phyloP scores from a whole-genome alignment of 2,113 vertebrate genomes.

The Telmatochromis sp. region DNA sequence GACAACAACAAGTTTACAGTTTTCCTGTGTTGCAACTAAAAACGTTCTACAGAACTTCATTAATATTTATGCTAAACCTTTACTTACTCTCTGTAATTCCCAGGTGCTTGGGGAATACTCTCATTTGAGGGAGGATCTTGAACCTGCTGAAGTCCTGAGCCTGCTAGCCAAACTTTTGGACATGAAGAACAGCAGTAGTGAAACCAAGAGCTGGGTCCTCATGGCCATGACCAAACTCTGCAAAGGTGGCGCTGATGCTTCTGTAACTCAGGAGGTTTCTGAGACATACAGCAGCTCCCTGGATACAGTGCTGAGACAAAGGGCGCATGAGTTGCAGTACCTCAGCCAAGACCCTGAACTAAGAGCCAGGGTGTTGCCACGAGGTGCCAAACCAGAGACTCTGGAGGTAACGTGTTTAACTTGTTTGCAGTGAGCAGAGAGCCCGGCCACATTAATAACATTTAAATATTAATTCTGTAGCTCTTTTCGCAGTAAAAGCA shows the following conservation, averaged over 20 bases:
- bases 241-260: constrained; percentile 40
- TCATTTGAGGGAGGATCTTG: constrained; percentile 70
- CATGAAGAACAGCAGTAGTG: constrained; percentile 72
- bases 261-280: constrained; percentile 65
- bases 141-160: constrained; percentile 69
- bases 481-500: not conserved
- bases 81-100: not conserved
- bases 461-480: not conserved
- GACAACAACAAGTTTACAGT: not conserved
- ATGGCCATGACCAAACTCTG: constrained; percentile 83
- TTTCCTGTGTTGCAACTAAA: not conserved
- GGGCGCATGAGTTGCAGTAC: constrained; percentile 81
- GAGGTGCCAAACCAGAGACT: constrained; percentile 58
- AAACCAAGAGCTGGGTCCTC: constrained; percentile 88
- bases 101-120: constrained; percentile 92
- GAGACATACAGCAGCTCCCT: constrained; percentile 75
- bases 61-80: not conserved
- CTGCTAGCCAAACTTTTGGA: constrained; percentile 76
- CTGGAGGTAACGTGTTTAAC: constrained; percentile 43
- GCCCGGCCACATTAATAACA: not conserved
- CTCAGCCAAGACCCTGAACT: constrained; percentile 76
- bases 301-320: constrained; percentile 85
- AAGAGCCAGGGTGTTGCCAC: constrained; percentile 69
- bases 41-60: not conserved
- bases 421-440: not conserved